phyloP scores from a whole-genome alignment of 2,113 vertebrate species.

The Spermophilus dauricus region DNA sequence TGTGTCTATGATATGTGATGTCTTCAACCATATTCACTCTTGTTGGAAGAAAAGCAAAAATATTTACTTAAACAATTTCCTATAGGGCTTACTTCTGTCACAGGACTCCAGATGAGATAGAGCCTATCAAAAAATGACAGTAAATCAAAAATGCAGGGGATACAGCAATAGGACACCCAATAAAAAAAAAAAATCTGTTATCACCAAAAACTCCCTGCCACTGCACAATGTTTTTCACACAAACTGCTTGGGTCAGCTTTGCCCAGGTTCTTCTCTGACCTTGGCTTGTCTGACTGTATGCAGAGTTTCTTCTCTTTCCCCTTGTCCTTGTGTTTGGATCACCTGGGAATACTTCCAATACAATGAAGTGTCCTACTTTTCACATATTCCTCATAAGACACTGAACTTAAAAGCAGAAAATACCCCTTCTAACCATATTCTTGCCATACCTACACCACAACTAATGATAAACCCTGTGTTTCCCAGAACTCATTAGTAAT shows the following conservation, averaged over 20 bases:
- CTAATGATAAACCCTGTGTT: neutral
- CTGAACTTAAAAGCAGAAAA: neutral
- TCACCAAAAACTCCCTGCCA: neutral
- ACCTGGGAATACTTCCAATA: neutral
- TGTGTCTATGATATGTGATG: neutral
- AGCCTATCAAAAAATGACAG: neutral
- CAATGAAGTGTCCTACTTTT: neutral
- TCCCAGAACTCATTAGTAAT: neutral
- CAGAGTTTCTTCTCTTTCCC: neutral
- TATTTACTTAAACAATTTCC: slow-evolving; percentile 18
- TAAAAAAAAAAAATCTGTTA: neutral
- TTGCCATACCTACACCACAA: neutral
- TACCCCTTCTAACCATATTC: neutral
- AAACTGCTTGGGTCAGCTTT: slow-evolving; percentile 19
- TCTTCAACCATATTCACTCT: neutral
- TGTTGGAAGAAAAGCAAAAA: neutral
- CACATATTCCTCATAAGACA: neutral
- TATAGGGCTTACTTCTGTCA: slow-evolving; percentile 15
- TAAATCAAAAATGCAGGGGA: neutral
- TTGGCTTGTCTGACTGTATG: neutral
- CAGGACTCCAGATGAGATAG: neutral
- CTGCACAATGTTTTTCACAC: neutral
- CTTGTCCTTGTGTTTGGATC: neutral
- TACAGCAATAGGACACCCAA: neutral
- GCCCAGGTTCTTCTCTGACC: slow-evolving; percentile 4